Evolutionary conservation across 2,797 vertebrate genomes (phyloP), one percentile per base, ranked within the genome.

Genomic region (Garrulus glandarius): DNA sequence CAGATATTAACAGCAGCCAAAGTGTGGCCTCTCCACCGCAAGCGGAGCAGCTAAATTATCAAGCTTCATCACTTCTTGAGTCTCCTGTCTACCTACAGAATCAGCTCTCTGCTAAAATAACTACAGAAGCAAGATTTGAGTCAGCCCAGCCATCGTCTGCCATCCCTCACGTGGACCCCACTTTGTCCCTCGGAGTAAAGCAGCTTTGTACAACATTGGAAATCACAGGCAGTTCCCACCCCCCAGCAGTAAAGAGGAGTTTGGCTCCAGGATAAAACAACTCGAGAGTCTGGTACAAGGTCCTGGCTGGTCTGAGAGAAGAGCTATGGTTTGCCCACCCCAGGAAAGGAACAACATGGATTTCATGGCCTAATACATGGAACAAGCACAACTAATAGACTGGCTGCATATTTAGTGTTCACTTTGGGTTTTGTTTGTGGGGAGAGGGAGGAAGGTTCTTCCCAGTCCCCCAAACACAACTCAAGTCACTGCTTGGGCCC

Each of bases 391-490:
- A 70, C 79, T 89, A 70, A 74, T 24, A 83, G 74, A 85, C 64
- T 95, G 0, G 3, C 82, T 94, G 89, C 64, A 47, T 74, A 46
- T 79, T 88, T 76, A 87, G 47, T 72, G 77, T 76, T 79, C 55
- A 43, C 8, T 92, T 41, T 34, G 67, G 71, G 93, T 89, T 96
- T 70, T 96, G 93, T 46, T 19, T 93, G 57, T 16, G 63, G 82
- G 61, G 59, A 85, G 52, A 80, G 74, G 84, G 71, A 89, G 26
- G 49, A 87, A 80, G 57, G 22, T 67, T 89, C 53, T 47, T 93
- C 93, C 92, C 84, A 80, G 85, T 6, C 39, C 89, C 83, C 60
- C 92, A 93, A 88, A 93, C 94, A 95, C 60, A 96, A 89, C 90
- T 91, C 78, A 86, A 39, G 63, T 78, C 69, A 55, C 52, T 94